Evolutionary conservation across 2,888 invertebrate species (phyloP), one percentile per base, ranked within the genome.

Genomic region (Digitonthophagus gazella): DNA sequence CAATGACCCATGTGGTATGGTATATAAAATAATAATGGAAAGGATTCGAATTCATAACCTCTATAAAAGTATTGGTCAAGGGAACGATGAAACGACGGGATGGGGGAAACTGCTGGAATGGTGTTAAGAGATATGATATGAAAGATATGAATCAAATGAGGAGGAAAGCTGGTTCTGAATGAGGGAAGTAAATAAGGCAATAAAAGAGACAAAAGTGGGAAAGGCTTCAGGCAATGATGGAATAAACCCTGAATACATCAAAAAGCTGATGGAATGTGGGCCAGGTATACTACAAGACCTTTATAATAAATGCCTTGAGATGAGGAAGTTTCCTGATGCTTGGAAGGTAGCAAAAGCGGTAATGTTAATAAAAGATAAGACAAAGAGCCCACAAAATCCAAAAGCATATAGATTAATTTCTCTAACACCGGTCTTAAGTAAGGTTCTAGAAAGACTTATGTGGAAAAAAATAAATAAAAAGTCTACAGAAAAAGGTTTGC

Each of bases 261-360:
- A 22, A 22, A 22, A 22, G 6, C 22, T 22, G 22, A 4, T 3
- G 22, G 22, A 22, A 6, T 22, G 3, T 3, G 3, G 22, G 22
- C 22, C 22, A 22, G 22, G 22, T 4, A 6, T 22, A 22, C 6
- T 22, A 6, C 3, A 22, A 6, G 6, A 6, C 22, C 15, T 58
- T 0, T 65, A 15, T 18, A 65, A 65, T 3, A 3, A 4, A 55
- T 65, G 65, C 14, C 65, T 65, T 15, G 5, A 18, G 5, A 11
- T 28, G 14, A 15, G 15, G 2, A 22, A 8, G 14, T 65, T 54
- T n/a, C 65, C 55, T 4, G 28, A 11, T 3, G 2, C 54, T 5
- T 65, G 65, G 65, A 65, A 65, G 14, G 5, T 5, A 16, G 65
- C 65, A 65, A 2, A 28, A 3, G 65, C 16, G 11, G 54, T 65